Evolutionary conservation across 2,797 vertebrate species (phyloP), one percentile per base, ranked within the genome.

Genomic region (Otus scops): DNA sequence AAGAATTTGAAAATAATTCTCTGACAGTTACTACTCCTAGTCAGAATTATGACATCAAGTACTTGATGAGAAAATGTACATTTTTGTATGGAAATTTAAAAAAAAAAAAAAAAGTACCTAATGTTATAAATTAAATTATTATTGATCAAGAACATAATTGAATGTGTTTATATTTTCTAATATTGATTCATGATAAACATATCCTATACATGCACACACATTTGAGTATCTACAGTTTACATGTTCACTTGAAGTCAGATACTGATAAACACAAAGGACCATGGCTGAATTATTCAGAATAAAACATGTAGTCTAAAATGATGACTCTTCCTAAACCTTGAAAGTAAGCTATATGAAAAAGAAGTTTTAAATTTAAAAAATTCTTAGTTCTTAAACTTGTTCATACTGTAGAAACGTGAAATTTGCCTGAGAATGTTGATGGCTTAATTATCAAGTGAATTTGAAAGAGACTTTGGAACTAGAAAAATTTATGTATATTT

Each of bases 351-450:
- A 94, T 50, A 67, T 26, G 83, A 24, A 94, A 63, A 27, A 43
- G 3, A 30, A 43, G 4, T 48, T 80, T 69, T 88, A 24, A 88
- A 60, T 64, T 26, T 38, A 38, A 13, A 7, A 82, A 64, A 0
- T 60, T 59, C 54, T 68, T 81, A 70, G 16, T 61, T 71, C 89
- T 95, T 85, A 84, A 82, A 87, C 74, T 76, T 92, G 56, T 43
- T 92, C 20, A 39, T 79, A 84, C 43, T 84, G 51, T 60, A 75
- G 69, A 94, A 96, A 88, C 34, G 16, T 67, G 63, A 95, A 93
- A 83, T 83, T 88, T 80, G 11, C 23, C 23, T 79, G 30, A 11
- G 6, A 80, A 53, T 2, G 13, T 27, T 56, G 24, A n/a, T 34
- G 7, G 11, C 7, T 61, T 38, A 41, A 63, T 45, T 7, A 6